Conservation (phyloP, 2,888 invertebrate species). For the Agriopis aurantiaria region DNA sequence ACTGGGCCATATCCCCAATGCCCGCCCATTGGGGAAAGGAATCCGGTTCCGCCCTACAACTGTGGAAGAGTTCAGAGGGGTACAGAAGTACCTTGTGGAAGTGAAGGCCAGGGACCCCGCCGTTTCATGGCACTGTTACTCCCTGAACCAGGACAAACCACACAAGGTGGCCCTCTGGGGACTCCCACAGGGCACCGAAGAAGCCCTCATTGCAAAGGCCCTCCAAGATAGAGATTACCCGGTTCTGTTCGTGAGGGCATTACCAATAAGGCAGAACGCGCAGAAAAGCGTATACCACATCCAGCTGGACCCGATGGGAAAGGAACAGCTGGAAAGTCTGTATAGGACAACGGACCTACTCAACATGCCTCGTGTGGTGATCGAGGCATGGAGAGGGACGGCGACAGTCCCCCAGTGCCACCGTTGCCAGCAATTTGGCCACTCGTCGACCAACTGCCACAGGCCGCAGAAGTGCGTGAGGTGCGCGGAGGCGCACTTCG, state of each 20-base stretch:
- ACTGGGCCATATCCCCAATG: not conserved
- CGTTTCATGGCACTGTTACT: not conserved
- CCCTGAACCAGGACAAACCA: not conserved
- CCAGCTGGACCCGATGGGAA: not conserved
- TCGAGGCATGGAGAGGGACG: constrained; percentile 21
- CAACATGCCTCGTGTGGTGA: not conserved
- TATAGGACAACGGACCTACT: not conserved
- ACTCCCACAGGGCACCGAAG: constrained; percentile 63
- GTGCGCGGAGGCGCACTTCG: constrained; percentile 25
- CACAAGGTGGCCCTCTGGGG: not conserved
- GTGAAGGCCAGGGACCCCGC: not conserved
- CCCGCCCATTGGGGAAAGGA: not conserved
- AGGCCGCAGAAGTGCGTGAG: constrained; percentile 27
- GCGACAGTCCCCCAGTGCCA: constrained; percentile 38
- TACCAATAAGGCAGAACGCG: not conserved
- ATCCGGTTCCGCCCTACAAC: not conserved
- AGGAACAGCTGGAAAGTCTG: not conserved
- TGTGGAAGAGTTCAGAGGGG: not conserved
- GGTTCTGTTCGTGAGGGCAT: not conserved
- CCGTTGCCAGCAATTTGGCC: constrained; percentile 40
- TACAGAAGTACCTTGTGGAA: not conserved
- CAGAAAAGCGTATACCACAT: not conserved
- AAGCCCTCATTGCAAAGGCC: not conserved
- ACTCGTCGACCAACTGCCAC: constrained; percentile 30
- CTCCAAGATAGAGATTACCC: not conserved